Evolutionary conservation across 2,113 vertebrate species (phyloP), one percentile per base, ranked within the genome.

Genomic region (Genyomyrus donnyi): DNA sequence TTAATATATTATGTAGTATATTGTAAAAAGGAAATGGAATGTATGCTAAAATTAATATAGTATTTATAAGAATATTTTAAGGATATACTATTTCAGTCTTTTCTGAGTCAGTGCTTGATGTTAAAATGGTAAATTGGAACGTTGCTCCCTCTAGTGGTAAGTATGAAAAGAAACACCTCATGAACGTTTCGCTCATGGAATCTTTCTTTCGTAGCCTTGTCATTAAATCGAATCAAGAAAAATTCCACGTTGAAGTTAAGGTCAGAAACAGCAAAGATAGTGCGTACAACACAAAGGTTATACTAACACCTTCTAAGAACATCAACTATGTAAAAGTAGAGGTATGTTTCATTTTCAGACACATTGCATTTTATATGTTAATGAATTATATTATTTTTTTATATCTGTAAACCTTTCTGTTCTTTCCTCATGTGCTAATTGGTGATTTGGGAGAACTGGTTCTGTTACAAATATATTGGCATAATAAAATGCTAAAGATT

Each of bases 201-300:
- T 19, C 89, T 58, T 21, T 0, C 31, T 39, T 80, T 85, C 93
- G 48, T 93, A 96, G 96, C 10, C 95, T 97, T 85, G 52, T 97
- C 70, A 96, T 99, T 66, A 96, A 93, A 91, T 91, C 94, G 17
- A 96, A 94, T 50, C 97, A 95, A 52, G 97, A 97, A 90, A 98
- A 96, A 90, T 95, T 99, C 90, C 94, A 95, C 0, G 93, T 99
- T 58, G 94, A 93, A 85, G 92, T 99, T 83, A 95, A 90, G 0
- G 89, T 99, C 46, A 95, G 58, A 89, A 99, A 99, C 93, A 96
- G 95, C 85, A 95, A 95, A 93, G 98, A 99, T 92, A 98, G 96
- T 35, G 98, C 98, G 0, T 99, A 99, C 93, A 99, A 99, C 92
- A 97, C 98, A 49, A 98, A 96, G 89, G 96, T 98, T 50, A 92